Conservation (phyloP, 1,140 invertebrate species). For the Wiebesia pumilae region DNA sequence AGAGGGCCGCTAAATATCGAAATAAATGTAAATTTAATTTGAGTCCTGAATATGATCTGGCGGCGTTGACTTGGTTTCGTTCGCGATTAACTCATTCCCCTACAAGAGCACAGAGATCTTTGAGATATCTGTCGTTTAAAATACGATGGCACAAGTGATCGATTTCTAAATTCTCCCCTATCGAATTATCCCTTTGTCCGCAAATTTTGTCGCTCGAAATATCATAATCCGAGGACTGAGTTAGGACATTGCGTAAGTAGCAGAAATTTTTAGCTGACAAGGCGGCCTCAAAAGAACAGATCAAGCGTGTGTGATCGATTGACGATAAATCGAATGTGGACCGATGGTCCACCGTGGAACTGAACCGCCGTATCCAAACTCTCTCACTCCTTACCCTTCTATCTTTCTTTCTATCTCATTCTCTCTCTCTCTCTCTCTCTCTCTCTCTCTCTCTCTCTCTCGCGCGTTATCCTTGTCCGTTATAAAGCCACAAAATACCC, state of each 20-base stretch:
- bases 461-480: too few species aligned
- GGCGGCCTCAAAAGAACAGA: background rate
- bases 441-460: too few species aligned
- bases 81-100: too few species aligned
- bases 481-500: background rate
- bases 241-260: background rate
- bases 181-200: background rate
- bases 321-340: constrained; percentile 19
- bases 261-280: constrained; percentile 19
- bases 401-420: background rate
- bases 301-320: background rate
- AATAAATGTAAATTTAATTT: too few species aligned
- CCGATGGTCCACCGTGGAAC: constrained; percentile 11
- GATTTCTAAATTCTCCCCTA: background rate
- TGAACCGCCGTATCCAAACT: background rate
- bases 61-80: too few species aligned
- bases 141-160: background rate
- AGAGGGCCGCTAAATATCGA: too few species aligned
- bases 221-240: background rate
- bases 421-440: background rate
- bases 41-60: too few species aligned
- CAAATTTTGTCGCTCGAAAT: background rate
- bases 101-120: too few species aligned
- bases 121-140: too few species aligned
- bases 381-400: background rate